Evolutionary conservation across 1,140 invertebrate genomes (phyloP).

Genomic region (Diabrotica virgifera): DNA sequence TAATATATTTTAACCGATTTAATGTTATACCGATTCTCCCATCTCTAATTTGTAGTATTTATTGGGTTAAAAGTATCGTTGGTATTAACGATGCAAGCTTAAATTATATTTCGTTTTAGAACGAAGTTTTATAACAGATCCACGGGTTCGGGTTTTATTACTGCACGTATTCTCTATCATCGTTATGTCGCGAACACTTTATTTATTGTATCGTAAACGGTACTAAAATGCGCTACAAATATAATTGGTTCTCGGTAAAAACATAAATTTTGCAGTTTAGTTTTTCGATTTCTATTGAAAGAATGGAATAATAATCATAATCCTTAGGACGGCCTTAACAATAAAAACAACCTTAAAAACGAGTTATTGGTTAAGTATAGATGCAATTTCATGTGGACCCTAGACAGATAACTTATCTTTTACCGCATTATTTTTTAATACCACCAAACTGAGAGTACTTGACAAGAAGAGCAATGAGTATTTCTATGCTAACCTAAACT

Average conservation of each 20-base stretch:
- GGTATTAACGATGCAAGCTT: slow-evolving; percentile 9
- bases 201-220: slow-evolving; percentile 17
- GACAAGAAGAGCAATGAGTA: too few relatives aligned
- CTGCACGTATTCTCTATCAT: slow-evolving; percentile 11
- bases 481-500: too few relatives aligned
- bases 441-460: too few relatives aligned
- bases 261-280: slow-evolving; percentile 9
- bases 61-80: background rate
- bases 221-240: background rate
- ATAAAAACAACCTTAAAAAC: background rate
- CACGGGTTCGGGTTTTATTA: slow-evolving; percentile 13
- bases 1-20: too few relatives aligned
- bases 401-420: too few relatives aligned
- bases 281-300: background rate
- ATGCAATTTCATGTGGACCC: too few relatives aligned
- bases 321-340: background rate
- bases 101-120: slow-evolving; percentile 14
- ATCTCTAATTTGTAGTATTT: too few relatives aligned
- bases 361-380: too few relatives aligned
- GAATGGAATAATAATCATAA: background rate
- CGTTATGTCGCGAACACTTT: slow-evolving; percentile 8
- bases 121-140: slow-evolving; percentile 11
- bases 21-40: too few relatives aligned
- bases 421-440: too few relatives aligned
- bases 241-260: slow-evolving; percentile 11